These are phyloP conservation scores for Automeris io DNA, from an alignment of 2,888 invertebrate genomes.

Conservation along the genomic window DNA sequence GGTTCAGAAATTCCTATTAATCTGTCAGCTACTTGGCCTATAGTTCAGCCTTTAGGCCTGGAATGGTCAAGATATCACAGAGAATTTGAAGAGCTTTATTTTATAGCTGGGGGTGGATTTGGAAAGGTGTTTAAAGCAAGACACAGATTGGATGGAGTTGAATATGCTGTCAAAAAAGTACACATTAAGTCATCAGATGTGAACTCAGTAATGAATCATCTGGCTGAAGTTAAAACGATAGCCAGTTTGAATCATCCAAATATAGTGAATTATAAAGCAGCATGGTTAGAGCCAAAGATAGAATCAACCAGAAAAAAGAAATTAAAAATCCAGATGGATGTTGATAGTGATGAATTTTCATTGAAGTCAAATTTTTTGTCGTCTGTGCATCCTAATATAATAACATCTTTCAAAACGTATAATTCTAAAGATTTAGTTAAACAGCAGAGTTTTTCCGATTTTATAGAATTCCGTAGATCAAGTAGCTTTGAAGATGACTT, in stretches of 20 bases:
- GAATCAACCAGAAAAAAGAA: constrained; percentile 62
- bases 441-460: constrained; percentile 54
- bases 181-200: constrained; percentile 80
- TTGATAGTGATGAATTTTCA: constrained; percentile 52
- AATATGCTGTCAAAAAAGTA: constrained; percentile 89
- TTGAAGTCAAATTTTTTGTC: constrained; percentile 39
- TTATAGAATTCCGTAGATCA: constrained; percentile 57
- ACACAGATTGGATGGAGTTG: constrained; percentile 84
- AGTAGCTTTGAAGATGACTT: constrained; percentile 41
- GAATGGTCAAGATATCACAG: constrained; percentile 81
- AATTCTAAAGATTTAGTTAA: constrained; percentile 61
- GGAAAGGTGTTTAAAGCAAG: constrained; percentile 85
- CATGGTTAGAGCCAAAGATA: constrained; percentile 85
- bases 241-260: constrained; percentile 87
- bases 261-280: constrained; percentile 89
- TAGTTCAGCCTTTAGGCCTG: constrained; percentile 62
- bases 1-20: constrained; percentile 70
- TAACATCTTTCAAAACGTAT: constrained; percentile 67
- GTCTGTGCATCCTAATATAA: constrained; percentile 53
- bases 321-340: constrained; percentile 48
- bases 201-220: constrained; percentile 79
- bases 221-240: constrained; percentile 88
- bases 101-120: constrained; percentile 85
- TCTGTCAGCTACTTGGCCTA: constrained; percentile 71
- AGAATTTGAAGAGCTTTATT: constrained; percentile 83